phyloP scores from a whole-genome alignment of 1,140 invertebrate species.

The Lanistes nyassanus region DNA sequence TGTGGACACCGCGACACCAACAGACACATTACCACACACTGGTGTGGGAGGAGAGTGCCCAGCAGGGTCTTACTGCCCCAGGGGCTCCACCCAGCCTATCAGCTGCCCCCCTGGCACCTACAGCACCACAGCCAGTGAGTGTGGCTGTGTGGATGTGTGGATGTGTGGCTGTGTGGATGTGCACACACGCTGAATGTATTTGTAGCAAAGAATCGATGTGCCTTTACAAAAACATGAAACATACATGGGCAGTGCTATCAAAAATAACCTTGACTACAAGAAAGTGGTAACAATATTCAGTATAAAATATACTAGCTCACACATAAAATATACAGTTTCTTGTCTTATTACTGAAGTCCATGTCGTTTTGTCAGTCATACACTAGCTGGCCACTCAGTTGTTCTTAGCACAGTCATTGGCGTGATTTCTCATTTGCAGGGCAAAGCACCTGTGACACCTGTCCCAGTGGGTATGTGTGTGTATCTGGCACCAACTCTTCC shows the following conservation, averaged over 20 bases:
- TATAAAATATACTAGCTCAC: too few species aligned
- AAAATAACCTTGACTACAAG: too few species aligned
- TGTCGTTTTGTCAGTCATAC: too few species aligned
- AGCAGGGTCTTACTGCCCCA: slow-evolving; percentile 59
- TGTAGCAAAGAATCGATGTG: too few species aligned
- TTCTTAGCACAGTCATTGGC: background rate
- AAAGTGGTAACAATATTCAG: too few species aligned
- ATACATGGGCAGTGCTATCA: too few species aligned
- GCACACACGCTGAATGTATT: too few species aligned
- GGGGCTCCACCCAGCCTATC: slow-evolving; percentile 44
- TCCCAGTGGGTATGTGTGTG: slow-evolving; percentile 55
- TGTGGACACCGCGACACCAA: slow-evolving; percentile 60
- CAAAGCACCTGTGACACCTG: slow-evolving; percentile 52
- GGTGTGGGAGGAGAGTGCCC: slow-evolving; percentile 58
- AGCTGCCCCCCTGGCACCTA: slow-evolving; percentile 56
- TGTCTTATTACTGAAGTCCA: background rate
- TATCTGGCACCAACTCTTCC: slow-evolving; percentile 46
- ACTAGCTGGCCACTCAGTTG: too few species aligned
- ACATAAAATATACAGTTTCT: too few species aligned
- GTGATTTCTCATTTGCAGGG: slow-evolving; percentile 36
- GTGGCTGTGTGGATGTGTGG: background rate
- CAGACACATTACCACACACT: slow-evolving; percentile 38
- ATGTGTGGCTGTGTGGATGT: background rate
- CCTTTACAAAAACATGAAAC: too few species aligned
- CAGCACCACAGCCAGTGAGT: slow-evolving; percentile 47